Conservation (phyloP, 92 coral and sea anemone species). For the Ricordea florida region DNA sequence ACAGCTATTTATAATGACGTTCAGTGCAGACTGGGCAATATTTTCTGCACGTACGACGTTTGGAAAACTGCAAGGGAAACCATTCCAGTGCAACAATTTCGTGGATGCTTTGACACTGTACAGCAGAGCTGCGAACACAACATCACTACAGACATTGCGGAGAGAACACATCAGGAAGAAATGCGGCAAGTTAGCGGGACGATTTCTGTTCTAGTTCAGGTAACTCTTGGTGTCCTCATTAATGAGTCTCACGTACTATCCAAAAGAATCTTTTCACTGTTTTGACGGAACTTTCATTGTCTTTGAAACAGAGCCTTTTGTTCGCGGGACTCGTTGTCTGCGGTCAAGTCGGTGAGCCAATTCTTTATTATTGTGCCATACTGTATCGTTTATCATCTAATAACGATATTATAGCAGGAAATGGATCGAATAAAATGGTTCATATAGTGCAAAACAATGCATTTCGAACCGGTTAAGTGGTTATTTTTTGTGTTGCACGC, state of each 20-base stretch:
- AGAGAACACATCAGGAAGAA: background rate
- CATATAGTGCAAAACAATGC: no score
- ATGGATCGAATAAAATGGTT: no score
- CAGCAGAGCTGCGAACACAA: background rate
- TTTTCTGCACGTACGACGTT: background rate
- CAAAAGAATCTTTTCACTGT: background rate
- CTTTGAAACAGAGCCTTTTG: slow-evolving; percentile 3
- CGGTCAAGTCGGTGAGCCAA: slow-evolving; percentile 28
- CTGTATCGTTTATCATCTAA: background rate
- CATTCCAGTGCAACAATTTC: background rate
- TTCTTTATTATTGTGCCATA: background rate
- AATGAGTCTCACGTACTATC: no score
- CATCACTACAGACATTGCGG: slow-evolving; percentile 17
- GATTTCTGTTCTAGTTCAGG: slow-evolving; percentile 17
- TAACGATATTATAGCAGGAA: no score
- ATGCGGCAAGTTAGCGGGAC: background rate
- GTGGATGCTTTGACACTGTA: background rate
- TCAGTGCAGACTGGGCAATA: slow-evolving; percentile 39
- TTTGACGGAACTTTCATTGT: background rate
- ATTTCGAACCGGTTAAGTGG: no score
- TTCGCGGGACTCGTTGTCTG: background rate
- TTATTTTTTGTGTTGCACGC: no score
- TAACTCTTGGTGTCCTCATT: no score
- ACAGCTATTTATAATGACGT: slow-evolving; percentile 60
- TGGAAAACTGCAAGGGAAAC: background rate